Evolutionary conservation across 2,888 invertebrate genomes (phyloP), one percentile per base, ranked within the genome.

Genomic region (Stramonita haemastoma): DNA sequence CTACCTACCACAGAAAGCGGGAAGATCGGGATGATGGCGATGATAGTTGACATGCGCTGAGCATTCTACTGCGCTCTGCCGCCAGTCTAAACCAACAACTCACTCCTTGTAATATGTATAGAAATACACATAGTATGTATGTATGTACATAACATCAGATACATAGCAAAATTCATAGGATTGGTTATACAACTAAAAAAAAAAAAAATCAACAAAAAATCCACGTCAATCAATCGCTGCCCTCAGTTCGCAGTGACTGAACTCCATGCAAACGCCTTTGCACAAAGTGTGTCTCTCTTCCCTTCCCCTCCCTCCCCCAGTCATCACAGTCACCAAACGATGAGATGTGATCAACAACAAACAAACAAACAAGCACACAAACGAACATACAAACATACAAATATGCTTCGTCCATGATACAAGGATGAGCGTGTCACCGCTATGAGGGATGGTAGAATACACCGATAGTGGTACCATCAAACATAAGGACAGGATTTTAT

Each of bases 1-100:
- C 36, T 83, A 36, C 36, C 88, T 83, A 81, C 79, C 57, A 87
- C 57, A 60, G 87, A 87, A 56, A 79, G 87, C 79, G 57, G 56
- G 87, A 57, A 32, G 87, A 32, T 6, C 17, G 60, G 46, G 86
- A 86, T 66, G 86, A 83, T 83, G 70, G 22, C 66, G 13, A 36
- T 26, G 46, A 83, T 26, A 83, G 81, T 4, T 46, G 46, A 19
- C 22, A 36, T 5, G 4, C 6, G 29, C 22, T 83, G 36, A 79
- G 77, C 77, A 11, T 22, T 22, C 81, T 36, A 46, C 46, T 19
- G 29, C 46, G 11, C 36, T 19, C 22, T 29, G 11, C 36, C 17
- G 36, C 26, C 81, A 36, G 46, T 46, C 32, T 73, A 73, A 26
- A 73, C 26, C 32, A 83, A 22, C 22, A 83, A 36, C 36, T 83